phyloP scores from a whole-genome alignment of 2,888 invertebrate genomes.

The Nephrotoma appendiculata region DNA sequence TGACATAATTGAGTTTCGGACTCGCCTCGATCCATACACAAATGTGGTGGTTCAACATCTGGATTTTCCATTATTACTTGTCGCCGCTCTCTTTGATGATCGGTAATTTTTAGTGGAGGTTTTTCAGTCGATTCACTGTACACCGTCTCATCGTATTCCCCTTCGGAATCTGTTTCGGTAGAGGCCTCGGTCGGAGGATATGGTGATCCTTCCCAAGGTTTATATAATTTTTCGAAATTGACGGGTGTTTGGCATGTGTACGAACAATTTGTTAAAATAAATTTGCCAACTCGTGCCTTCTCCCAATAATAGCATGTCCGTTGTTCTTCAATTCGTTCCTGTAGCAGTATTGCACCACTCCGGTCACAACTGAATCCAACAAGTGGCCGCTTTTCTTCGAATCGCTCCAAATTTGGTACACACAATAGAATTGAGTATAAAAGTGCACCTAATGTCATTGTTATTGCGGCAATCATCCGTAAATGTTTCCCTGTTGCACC shows the following conservation, averaged over 20 bases:
- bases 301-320: slow-evolving; percentile 54
- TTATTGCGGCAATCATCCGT: slow-evolving; percentile 50
- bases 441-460: slow-evolving; percentile 50
- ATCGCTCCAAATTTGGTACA: slow-evolving; percentile 49
- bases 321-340: slow-evolving; percentile 54
- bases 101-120: neutral
- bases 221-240: slow-evolving; percentile 27
- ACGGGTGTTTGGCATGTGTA: slow-evolving; percentile 48
- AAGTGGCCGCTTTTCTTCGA: slow-evolving; percentile 38
- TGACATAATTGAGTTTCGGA: slow-evolving; percentile 34
- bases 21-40: slow-evolving; percentile 34
- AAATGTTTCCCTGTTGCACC: slow-evolving; percentile 44
- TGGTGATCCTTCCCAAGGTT: slow-evolving; percentile 25
- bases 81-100: slow-evolving; percentile 18
- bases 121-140: slow-evolving; percentile 11
- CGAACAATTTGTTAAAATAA: slow-evolving; percentile 52
- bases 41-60: slow-evolving; percentile 37
- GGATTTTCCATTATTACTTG: slow-evolving; percentile 11
- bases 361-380: slow-evolving; percentile 59
- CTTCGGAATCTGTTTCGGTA: slow-evolving; percentile 27
- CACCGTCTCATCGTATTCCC: slow-evolving; percentile 28
- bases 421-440: slow-evolving; percentile 51
- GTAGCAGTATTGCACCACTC: slow-evolving; percentile 53
- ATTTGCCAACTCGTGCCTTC: slow-evolving; percentile 43
- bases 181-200: slow-evolving; percentile 25